Conservation (phyloP, 2,113 vertebrate species). For the Callopanchax toddi region DNA sequence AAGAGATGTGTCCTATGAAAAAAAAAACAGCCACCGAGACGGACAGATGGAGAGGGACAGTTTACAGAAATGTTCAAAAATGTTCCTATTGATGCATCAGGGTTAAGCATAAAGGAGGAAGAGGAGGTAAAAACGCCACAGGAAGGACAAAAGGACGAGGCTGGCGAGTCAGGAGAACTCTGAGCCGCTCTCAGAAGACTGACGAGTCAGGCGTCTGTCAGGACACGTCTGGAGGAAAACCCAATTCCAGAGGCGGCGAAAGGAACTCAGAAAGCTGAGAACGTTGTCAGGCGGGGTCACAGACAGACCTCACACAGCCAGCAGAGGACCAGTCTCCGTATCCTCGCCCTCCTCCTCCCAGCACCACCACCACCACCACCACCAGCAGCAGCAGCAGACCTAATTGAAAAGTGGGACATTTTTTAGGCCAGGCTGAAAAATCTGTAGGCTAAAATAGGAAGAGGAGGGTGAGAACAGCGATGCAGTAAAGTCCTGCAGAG, state of each 20-base stretch:
- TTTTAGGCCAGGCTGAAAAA: constrained; percentile 62
- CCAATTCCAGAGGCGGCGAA: constrained; percentile 30
- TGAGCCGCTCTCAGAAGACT: neutral
- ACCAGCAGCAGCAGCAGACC: constrained; percentile 50
- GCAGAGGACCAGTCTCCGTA: constrained; percentile 12
- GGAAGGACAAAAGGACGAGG: neutral
- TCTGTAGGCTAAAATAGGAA: constrained; percentile 51
- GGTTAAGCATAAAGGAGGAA: neutral
- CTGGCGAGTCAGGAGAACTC: neutral
- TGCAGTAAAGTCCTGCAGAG: constrained; percentile 19
- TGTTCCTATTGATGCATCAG: too few species aligned
- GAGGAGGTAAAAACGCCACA: neutral
- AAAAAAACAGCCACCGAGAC: too few species aligned
- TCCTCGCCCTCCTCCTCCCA: constrained; percentile 4
- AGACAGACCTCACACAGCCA: constrained; percentile 3
- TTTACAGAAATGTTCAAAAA: too few species aligned
- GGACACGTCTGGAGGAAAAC: neutral
- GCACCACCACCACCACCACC: neutral
- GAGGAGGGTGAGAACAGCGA: constrained; percentile 16
- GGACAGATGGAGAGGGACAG: too few species aligned
- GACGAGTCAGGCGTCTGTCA: neutral
- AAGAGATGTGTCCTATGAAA: too few species aligned
- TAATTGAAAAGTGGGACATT: constrained; percentile 75
- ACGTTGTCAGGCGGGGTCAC: neutral
- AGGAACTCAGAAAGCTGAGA: constrained; percentile 13